Evolutionary conservation across 2,888 invertebrate genomes (phyloP), one percentile per base, ranked within the genome.

Genomic region (Caenorhabditis wallacei): DNA sequence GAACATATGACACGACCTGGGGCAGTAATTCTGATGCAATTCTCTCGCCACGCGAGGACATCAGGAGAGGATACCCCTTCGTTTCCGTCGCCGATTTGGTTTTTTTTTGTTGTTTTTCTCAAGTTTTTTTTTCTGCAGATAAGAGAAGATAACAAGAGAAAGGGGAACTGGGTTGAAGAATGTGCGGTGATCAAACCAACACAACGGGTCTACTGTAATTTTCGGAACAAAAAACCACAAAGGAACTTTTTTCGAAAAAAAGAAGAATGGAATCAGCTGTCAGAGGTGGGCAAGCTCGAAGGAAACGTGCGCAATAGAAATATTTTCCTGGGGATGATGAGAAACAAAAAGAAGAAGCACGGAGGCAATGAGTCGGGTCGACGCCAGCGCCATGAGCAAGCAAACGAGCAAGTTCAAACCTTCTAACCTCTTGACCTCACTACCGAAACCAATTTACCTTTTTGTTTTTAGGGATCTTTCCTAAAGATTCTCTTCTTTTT

Each of bases 91-190:
- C 16, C 18, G 48, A 24, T 57, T 53, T 57, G 24, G 43, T 69
- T 69, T 78, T 69, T n/a, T 78, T 78, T 63, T 69, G 69, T 78
- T 69, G 78, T 78, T 69, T 68, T 78, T 63, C 69, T 43, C 69
- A 76, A 76, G 30, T 66, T 64, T 59, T 61, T 40, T 66, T 76
- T n/a, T n/a, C n/a, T 48, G 51, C 57, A 68, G 68, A 68, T 51
- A 59, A 59, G 46, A 59, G 46, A 69, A 40, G 37, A 68, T 37
- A 75, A 22, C 46, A 18, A 46, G 48, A 74, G 11, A 40, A 37
- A 53, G 51, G 26, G 10, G 59, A 59, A 43, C 61, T 61, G 61
- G 61, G 61, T 40, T 48, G 61, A 46, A 40, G 54, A 63, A 66
- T 75, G 63, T 22, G 75, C 40, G 69, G 75, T 26, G 69, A 78